These are phyloP conservation scores for honey bee (Apis mellifera) DNA, from an alignment of 1,140 invertebrate species.

Conservation along the genomic window DNA sequence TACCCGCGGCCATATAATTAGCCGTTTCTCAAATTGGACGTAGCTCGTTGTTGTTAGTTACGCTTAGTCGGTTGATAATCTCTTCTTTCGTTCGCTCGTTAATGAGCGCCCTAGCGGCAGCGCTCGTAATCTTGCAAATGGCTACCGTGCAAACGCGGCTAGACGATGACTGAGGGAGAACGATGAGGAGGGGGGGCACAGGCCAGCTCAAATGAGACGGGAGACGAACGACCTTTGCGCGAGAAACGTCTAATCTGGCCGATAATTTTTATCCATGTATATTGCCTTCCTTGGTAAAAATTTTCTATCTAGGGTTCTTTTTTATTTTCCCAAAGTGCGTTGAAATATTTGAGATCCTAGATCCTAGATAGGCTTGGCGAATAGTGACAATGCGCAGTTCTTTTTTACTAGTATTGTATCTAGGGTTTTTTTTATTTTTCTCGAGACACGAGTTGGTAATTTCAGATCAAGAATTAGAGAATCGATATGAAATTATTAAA, in stretches of 20 bases:
- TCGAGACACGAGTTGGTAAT: no score
- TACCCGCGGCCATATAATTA: constrained; percentile 41
- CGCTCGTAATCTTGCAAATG: constrained; percentile 46
- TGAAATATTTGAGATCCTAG: no score
- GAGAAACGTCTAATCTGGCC: not conserved
- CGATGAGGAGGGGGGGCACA: constrained; percentile 4
- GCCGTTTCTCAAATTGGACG: constrained; percentile 76
- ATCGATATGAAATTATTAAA: no score
- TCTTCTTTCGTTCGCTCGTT: constrained; percentile 51
- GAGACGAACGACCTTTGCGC: constrained; percentile 22
- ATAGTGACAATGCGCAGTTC: no score
- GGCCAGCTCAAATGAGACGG: constrained; percentile 19
- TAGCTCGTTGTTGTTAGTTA: constrained; percentile 78
- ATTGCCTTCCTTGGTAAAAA: no score
- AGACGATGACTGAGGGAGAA: constrained; percentile 43
- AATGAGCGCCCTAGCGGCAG: constrained; percentile 35
- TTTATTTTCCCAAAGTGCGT: no score
- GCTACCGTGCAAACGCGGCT: constrained; percentile 46
- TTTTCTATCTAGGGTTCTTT: no score
- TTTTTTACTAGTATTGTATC: no score
- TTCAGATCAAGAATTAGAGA: no score
- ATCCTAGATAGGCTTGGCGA: no score
- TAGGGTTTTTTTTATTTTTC: no score
- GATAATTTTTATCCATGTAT: not conserved
- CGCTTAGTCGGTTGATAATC: constrained; percentile 63